Evolutionary conservation across 2,113 vertebrate species (phyloP).

Genomic region (Sinocyclocheilus rhinocerous): DNA sequence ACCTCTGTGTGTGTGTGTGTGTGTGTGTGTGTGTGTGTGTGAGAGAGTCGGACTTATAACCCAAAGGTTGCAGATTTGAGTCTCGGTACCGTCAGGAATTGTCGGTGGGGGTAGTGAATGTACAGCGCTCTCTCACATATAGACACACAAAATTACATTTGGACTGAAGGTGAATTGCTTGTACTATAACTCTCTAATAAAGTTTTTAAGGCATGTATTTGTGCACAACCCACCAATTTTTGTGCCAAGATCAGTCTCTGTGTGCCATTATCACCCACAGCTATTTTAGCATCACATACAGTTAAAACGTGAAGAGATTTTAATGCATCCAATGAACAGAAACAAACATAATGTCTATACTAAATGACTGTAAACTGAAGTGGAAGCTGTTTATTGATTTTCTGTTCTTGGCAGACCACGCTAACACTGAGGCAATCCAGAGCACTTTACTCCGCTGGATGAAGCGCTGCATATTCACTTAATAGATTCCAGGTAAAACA

Average conservation of each 20-base stretch:
- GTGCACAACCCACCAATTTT: neutral
- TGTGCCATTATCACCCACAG: neutral
- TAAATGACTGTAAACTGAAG: slow-evolving; percentile 31
- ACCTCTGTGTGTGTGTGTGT: no score
- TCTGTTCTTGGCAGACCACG: slow-evolving; percentile 13
- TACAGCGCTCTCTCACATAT: no score
- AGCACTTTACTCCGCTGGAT: neutral
- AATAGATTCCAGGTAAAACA: slow-evolving; percentile 3
- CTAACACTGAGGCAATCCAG: neutral
- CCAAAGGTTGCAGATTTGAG: no score
- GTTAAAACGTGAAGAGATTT: slow-evolving; percentile 7
- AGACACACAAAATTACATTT: neutral
- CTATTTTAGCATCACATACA: neutral
- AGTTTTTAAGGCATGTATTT: neutral
- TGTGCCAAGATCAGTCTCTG: neutral
- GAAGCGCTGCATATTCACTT: slow-evolving; percentile 7
- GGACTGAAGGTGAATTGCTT: neutral
- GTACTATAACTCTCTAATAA: neutral
- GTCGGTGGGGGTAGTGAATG: no score
- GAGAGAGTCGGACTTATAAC: no score
- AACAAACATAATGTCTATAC: slow-evolving; percentile 28
- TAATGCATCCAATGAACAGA: slow-evolving; percentile 29
- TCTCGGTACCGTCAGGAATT: no score
- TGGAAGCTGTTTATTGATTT: slow-evolving; percentile 43
- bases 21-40: no score